Conservation (phyloP, 2,797 vertebrate species). For the Vireo griseus region DNA sequence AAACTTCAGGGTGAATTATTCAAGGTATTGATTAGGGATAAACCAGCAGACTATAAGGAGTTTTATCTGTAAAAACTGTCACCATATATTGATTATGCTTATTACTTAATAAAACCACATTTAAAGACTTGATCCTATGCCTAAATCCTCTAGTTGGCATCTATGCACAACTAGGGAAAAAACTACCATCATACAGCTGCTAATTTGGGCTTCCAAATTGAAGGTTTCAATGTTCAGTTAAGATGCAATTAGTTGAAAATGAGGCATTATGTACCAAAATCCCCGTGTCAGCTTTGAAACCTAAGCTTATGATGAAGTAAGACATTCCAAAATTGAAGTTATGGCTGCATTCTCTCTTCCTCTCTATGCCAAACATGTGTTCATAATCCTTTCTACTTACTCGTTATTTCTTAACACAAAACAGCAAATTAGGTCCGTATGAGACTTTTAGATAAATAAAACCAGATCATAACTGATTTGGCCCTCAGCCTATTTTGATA, state of each 20-base stretch:
- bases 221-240: slow-evolving; percentile 6
- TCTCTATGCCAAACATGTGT: background rate
- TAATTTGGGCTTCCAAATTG: slow-evolving; percentile 17
- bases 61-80: background rate
- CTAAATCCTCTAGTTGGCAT: background rate
- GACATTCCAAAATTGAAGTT: background rate
- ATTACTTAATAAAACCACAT: background rate
- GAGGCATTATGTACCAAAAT: slow-evolving; percentile 18
- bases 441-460: slow-evolving; percentile 20
- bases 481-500: background rate
- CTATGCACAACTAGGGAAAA: background rate
- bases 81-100: background rate
- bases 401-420: slow-evolving; percentile 1
- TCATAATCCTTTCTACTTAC: background rate
- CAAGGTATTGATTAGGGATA: background rate
- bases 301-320: slow-evolving; percentile 15
- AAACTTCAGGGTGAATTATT: background rate
- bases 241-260: slow-evolving; percentile 15
- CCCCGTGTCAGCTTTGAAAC: background rate
- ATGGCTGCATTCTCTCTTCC: background rate
- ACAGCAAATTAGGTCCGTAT: background rate
- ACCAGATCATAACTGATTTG: background rate
- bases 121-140: background rate
- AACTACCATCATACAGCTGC: background rate
- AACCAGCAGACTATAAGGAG: background rate